Percentiles rank a stretch among this genome's conserved stretches.
Conservation (phyloP, 1,140 invertebrate genomes). For the Pachyrhynchus sulphureomaculatus region DNA sequence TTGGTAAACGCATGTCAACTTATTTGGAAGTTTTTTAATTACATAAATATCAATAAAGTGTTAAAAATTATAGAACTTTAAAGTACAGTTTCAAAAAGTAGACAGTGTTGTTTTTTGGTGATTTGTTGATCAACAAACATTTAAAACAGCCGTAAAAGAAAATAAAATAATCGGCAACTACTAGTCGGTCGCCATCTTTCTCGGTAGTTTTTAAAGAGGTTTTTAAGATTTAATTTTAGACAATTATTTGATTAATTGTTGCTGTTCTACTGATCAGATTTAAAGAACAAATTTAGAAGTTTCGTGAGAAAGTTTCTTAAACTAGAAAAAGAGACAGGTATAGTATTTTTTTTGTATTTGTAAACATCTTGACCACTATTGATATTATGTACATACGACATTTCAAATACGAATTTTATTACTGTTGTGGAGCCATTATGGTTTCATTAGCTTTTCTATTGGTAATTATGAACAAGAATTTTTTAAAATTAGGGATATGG, state of each 20-base stretch:
- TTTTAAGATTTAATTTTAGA: slow-evolving; percentile 42
- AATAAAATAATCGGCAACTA: slow-evolving; percentile 59
- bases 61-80: not conserved
- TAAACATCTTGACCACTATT: not conserved
- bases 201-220: slow-evolving; percentile 54
- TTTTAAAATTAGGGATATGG: too few relatives aligned
- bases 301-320: too few relatives aligned
- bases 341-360: not conserved
- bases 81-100: slow-evolving; percentile 13
- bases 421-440: slow-evolving; percentile 40
- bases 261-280: slow-evolving; percentile 23
- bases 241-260: slow-evolving; percentile 31
- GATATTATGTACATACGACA: slow-evolving; percentile 21
- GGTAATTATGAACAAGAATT: not conserved
- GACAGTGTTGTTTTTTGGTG: slow-evolving; percentile 41
- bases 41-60: not conserved
- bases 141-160: slow-evolving; percentile 55
- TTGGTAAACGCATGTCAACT: slow-evolving; percentile 43
- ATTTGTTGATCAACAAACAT: slow-evolving; percentile 49
- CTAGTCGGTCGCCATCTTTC: slow-evolving; percentile 60
- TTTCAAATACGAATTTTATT: slow-evolving; percentile 42
- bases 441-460: slow-evolving; percentile 2
- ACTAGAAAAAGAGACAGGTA: slow-evolving; percentile 11
- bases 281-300: slow-evolving; percentile 1
- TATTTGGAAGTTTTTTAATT: slow-evolving; percentile 24